These are phyloP conservation scores for Myotis davidii DNA, from an alignment of 2,113 vertebrate species.

Conservation along the genomic window DNA sequence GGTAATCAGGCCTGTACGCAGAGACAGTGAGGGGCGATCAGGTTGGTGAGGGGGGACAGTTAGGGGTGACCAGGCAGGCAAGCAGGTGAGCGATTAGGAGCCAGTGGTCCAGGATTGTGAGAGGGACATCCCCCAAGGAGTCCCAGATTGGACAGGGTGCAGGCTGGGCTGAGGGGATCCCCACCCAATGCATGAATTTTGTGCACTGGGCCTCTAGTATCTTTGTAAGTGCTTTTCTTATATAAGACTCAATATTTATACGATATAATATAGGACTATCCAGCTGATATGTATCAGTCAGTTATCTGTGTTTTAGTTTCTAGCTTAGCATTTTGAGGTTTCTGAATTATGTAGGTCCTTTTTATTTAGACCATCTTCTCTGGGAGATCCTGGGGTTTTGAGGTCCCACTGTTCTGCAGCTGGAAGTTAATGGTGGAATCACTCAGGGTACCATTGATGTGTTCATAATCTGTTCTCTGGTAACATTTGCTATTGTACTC, in stretches of 20 bases:
- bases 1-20: no score
- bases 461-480: background rate
- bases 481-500: background rate
- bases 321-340: constrained; percentile 5
- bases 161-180: no score
- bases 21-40: no score
- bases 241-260: background rate
- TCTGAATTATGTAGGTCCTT: background rate
- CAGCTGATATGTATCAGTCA: background rate
- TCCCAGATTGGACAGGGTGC: no score
- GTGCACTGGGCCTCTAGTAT: background rate
- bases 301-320: background rate
- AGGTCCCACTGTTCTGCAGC: background rate
- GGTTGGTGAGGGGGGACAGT: no score
- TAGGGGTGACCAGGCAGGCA: no score
- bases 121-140: no score
- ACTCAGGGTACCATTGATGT: background rate
- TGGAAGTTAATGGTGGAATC: background rate
- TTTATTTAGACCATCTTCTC: background rate
- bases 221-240: background rate
- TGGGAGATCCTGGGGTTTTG: constrained; percentile 11
- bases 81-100: no score
- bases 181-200: no score
- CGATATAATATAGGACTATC: background rate
- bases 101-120: no score